Evolutionary conservation across 2,888 invertebrate genomes (phyloP).

Genomic region (Hesperia comma): DNA sequence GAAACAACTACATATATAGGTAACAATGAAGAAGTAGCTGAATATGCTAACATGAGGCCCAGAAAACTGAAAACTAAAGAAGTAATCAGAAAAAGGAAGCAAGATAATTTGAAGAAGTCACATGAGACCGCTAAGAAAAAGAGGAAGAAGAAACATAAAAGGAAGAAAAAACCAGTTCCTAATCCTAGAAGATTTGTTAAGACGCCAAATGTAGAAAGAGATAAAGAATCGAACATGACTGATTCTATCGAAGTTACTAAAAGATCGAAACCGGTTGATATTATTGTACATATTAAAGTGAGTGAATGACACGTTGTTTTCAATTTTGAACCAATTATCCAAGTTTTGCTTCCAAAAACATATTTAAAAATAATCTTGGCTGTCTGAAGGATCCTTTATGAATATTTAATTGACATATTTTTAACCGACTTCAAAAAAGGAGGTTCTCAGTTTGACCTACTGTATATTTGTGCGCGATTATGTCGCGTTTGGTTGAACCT

Average conservation of each 20-base stretch:
- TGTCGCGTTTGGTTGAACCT: too few relatives aligned
- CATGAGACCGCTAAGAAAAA: conserved; percentile 28
- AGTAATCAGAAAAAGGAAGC: not conserved
- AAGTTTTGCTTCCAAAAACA: too few relatives aligned
- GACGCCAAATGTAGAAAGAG: conserved; percentile 30
- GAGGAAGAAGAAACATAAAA: conserved; percentile 33
- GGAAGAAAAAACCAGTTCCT: conserved; percentile 23
- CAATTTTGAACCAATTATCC: not conserved
- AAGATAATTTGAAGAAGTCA: conserved; percentile 19
- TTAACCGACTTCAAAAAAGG: too few relatives aligned
- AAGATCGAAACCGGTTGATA: conserved; percentile 55
- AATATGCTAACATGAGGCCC: conserved; percentile 7
- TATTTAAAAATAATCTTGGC: too few relatives aligned
- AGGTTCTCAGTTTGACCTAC: too few relatives aligned
- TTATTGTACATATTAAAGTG: conserved; percentile 65
- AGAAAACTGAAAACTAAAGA: conserved; percentile 26
- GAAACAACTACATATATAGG: not conserved
- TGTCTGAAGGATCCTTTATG: too few relatives aligned
- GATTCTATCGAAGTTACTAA: conserved; percentile 29
- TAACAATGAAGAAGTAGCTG: not conserved
- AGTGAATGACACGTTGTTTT: conserved; percentile 46
- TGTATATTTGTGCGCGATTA: too few relatives aligned
- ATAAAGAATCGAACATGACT: conserved; percentile 38
- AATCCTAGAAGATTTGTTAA: conserved; percentile 34
- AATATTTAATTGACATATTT: too few relatives aligned